Base-by-base conservation (phyloP, 1,140 invertebrate species). In the Trialeurodes vaporariorum region DNA sequence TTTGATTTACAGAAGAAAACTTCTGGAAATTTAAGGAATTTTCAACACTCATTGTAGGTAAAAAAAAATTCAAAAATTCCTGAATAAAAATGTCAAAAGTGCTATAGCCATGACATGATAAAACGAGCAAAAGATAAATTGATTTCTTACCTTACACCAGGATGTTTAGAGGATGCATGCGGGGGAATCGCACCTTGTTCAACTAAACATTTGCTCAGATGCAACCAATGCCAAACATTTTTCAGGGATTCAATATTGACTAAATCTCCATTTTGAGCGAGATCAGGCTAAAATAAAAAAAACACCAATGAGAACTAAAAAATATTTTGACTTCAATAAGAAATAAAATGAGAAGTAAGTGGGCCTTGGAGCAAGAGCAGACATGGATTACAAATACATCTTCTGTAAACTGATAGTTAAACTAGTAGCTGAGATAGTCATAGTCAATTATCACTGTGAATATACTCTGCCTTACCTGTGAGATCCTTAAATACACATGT, bases 211-310 rank as follows among this genome's bases (percentile, higher is more conserved):
- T 83, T 83, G 78, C 89, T 90, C 25, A 89, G 82, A 68, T 86
- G 84, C 40, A 93, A 73, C 85, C 89, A 90, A 65, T 86, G 83
- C 89, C 89, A 91, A 21, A 91, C 76, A 70, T 84, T 86, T 71
- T 83, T 83, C 22, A 91, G 74, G 1, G 81, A 71, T 66, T 73
- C 79, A 68, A 85, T 83, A 70, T 86, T 84, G 0, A 86, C 84
- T 49, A 88, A 71, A 70, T 87, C 84, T 1, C 85, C 86, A 75
- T 90, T 89, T 76, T 84, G 82, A 75, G 78, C 81, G 61, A 86
- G 75, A 60, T 85, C 83, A 34, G 80, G 74, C 83, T 86, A 71
- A 67, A 73, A 49, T 49, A 5, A n/a, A n/a, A n/a, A n/a, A n/a
- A n/a, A n/a, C n/a, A n/a, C n/a, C n/a, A n/a, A n/a, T n/a, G n/a